Conservation (phyloP, 2,797 vertebrate species). For the Ptychobarbus kaznakovi region DNA sequence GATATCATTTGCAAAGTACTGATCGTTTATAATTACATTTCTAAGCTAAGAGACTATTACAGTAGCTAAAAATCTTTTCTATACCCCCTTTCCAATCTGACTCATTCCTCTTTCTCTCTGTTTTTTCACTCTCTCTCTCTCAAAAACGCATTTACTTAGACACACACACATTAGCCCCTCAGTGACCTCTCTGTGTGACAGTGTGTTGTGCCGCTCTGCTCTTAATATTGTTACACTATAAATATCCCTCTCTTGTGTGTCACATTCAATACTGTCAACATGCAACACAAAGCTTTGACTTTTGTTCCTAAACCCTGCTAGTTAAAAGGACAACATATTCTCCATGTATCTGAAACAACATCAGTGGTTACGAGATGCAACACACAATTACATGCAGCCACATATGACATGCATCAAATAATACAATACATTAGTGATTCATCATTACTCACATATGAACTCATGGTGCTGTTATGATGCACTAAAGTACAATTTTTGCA, state of each 20-base stretch:
- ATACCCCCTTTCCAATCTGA: slow-evolving; percentile 24
- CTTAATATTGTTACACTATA: slow-evolving; percentile 54
- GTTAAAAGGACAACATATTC: slow-evolving; percentile 45
- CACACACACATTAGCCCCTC: slow-evolving; percentile 39
- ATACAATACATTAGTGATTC: neutral
- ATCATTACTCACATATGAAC: neutral
- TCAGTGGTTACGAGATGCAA: neutral
- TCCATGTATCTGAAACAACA: slow-evolving; percentile 2
- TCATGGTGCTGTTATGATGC: neutral
- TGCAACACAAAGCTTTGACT: slow-evolving; percentile 45
- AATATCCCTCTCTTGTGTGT: slow-evolving; percentile 67
- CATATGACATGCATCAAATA: neutral
- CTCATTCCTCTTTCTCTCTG: slow-evolving; percentile 35
- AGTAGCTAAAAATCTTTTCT: slow-evolving; percentile 21
- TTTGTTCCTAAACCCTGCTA: slow-evolving; percentile 45
- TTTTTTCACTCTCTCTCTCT: slow-evolving; percentile 32
- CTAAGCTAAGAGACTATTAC: slow-evolving; percentile 35
- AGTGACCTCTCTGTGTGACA: slow-evolving; percentile 51
- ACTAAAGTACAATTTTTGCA: neutral
- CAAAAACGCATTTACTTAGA: slow-evolving; percentile 38
- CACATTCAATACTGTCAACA: slow-evolving; percentile 53
- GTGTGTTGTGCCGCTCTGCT: slow-evolving; percentile 42
- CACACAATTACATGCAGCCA: slow-evolving; percentile 4
- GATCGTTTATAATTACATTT: slow-evolving; percentile 43
- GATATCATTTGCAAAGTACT: slow-evolving; percentile 37